Base-by-base conservation (phyloP, 2,797 vertebrate genomes). In the Amphiprion clarkii region DNA sequence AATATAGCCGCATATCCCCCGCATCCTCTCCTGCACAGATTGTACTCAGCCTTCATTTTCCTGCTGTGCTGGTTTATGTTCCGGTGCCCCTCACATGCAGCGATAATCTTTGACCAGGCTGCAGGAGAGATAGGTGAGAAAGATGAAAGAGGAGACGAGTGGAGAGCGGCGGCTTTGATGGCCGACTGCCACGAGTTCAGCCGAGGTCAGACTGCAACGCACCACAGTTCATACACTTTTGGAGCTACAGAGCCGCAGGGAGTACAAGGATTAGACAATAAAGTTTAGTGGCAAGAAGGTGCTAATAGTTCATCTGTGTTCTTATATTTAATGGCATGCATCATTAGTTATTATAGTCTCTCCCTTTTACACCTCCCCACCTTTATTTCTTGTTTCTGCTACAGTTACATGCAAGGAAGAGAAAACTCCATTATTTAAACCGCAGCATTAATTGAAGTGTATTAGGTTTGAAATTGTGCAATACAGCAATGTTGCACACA, bases 181-280 rank as follows among this genome's bases (percentile, higher is more conserved):
- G 79, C 76, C 62, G 33, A 76, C 82, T 46, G 79, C 79, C 86
- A 60, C 2, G 2, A 78, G 83, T 84, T 87, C 82, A 72, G 58
- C 52, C 6, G 8, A 72, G 83, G 79, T 90, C 79, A 62, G 44
- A 21, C 70, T 1, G n/a, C 59, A 54, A 44, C 64, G 1, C 74
- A 54, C 10, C 46, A 42, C 79, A 81, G 89, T 74, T 74, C 83
- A 89, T 88, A 85, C 87, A 88, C 51, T 61, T 85, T 69, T 52
- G 62, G 55, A 67, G 56, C 71, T 61, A n/a, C 48, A 46, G 61
- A 70, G 75, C 75, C 29, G 0, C 36, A 29, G 67, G 76, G 71
- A 83, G 75, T 54, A 1, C 6, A 60, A 52, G 48, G 64, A 81
- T 71, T 46, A 81, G 78, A 76, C 78, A 58, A 49, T 81, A 79